phyloP scores from a whole-genome alignment of 2,113 vertebrate genomes.

The Tyto alba region DNA sequence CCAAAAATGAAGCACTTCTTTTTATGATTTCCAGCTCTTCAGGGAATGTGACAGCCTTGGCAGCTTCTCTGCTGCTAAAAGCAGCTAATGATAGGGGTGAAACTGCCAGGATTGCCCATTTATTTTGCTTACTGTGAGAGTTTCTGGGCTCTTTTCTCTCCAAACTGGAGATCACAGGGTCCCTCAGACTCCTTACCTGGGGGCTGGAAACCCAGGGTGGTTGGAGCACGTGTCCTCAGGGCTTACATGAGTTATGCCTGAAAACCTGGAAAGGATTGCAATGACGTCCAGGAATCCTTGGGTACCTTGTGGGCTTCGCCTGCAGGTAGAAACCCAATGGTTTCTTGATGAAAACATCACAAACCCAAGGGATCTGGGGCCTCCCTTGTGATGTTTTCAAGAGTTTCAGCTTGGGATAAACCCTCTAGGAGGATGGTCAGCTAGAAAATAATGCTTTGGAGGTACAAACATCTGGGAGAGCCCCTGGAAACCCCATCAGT shows the following conservation, averaged over 20 bases:
- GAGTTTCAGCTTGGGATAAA: neutral
- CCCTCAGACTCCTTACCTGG: neutral
- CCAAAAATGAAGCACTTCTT: neutral
- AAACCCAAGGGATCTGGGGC: neutral
- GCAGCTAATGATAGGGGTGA: neutral
- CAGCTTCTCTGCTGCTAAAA: neutral
- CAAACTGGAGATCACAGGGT: neutral
- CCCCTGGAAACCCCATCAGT: neutral
- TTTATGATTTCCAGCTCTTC: neutral
- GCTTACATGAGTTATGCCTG: neutral
- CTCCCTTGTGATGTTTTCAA: neutral
- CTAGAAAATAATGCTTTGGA: neutral
- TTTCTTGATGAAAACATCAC: neutral
- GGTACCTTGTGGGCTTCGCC: neutral
- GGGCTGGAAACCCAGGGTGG: neutral
- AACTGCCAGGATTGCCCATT: neutral
- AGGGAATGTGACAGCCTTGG: neutral
- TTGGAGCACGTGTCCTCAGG: neutral
- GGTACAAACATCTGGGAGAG: neutral
- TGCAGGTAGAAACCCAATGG: accelerated
- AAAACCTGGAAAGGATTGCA: neutral
- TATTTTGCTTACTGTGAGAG: neutral
- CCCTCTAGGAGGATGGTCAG: neutral
- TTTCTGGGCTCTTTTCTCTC: neutral
- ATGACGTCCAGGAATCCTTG: neutral